Evolutionary conservation across 2,113 vertebrate species (phyloP).

Genomic region (Cygnus atratus): DNA sequence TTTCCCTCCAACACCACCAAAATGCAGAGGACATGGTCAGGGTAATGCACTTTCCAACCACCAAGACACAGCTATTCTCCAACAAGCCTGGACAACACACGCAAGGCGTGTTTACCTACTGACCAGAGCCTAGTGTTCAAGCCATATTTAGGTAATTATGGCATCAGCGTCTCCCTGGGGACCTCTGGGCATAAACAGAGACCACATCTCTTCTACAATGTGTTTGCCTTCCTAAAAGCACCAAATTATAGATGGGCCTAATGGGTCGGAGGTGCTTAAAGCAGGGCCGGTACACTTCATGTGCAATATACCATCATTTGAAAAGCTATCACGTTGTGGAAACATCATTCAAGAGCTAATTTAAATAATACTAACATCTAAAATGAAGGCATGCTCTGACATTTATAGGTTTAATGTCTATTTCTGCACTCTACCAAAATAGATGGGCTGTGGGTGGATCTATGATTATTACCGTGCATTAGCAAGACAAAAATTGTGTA

Average conservation of each 20-base stretch:
- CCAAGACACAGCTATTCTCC: not conserved
- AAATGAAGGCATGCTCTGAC: constrained; percentile 64
- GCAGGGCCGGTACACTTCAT: constrained; percentile 36
- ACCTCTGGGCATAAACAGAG: constrained; percentile 41
- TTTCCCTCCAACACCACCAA: not conserved
- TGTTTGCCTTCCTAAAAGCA: constrained; percentile 54
- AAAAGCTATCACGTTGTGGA: constrained; percentile 65
- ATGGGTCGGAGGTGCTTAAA: constrained; percentile 66
- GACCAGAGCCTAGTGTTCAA: not conserved
- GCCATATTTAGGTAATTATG: constrained; percentile 42
- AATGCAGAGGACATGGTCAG: not conserved
- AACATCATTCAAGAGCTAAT: constrained; percentile 69
- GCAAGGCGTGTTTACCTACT: not conserved
- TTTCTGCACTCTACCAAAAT: constrained; percentile 69
- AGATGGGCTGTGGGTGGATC: constrained; percentile 63
- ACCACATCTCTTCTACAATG: not conserved
- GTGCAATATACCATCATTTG: constrained; percentile 59
- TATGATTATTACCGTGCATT: constrained; percentile 61
- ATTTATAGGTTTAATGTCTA: constrained; percentile 73
- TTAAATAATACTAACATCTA: constrained; percentile 74
- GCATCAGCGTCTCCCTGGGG: constrained; percentile 38
- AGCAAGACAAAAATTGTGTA: constrained; percentile 66
- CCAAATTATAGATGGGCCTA: constrained; percentile 62
- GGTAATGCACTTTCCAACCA: not conserved
- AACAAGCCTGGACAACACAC: not conserved